These are phyloP conservation scores for Salvelinus sp. DNA, from an alignment of 2,113 vertebrate species.

Conservation along the genomic window DNA sequence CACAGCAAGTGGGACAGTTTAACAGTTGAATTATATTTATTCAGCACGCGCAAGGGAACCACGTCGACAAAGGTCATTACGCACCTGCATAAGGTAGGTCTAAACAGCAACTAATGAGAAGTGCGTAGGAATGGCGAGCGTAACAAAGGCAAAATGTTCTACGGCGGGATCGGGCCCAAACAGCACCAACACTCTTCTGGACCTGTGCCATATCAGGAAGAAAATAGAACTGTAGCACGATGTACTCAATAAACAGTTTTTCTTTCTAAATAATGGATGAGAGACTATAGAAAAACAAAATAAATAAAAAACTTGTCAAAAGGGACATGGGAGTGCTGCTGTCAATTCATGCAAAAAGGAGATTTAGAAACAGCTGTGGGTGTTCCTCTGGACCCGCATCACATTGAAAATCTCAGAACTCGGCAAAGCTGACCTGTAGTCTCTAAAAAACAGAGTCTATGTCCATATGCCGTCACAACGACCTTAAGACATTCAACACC, in stretches of 20 bases:
- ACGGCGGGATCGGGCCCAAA: background rate
- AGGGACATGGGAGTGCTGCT: background rate
- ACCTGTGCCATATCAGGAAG: background rate
- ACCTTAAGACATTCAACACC: too few species aligned
- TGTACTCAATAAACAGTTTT: background rate
- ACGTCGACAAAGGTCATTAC: too few species aligned
- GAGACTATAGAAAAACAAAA: background rate
- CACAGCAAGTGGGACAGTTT: too few species aligned
- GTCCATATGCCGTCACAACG: too few species aligned
- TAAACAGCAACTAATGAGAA: too few species aligned
- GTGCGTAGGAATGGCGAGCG: too few species aligned
- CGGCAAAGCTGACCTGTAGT: background rate
- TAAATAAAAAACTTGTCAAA: conserved; percentile 3
- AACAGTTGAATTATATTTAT: too few species aligned
- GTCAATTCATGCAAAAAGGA: conserved; percentile 30
- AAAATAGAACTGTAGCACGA: background rate
- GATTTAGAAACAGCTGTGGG: conserved; percentile 32
- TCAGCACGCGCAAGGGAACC: too few species aligned
- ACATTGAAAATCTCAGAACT: background rate
- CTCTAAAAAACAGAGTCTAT: too few species aligned
- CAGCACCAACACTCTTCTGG: background rate
- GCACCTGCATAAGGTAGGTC: too few species aligned
- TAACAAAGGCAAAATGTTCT: too few species aligned
- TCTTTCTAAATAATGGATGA: conserved; percentile 21
- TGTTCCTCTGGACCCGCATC: conserved; percentile 19